Percentiles rank a stretch among this genome's conserved stretches.
Evolutionary conservation across 2,888 invertebrate species (phyloP).

Genomic region (Trichogramma evanescens): DNA sequence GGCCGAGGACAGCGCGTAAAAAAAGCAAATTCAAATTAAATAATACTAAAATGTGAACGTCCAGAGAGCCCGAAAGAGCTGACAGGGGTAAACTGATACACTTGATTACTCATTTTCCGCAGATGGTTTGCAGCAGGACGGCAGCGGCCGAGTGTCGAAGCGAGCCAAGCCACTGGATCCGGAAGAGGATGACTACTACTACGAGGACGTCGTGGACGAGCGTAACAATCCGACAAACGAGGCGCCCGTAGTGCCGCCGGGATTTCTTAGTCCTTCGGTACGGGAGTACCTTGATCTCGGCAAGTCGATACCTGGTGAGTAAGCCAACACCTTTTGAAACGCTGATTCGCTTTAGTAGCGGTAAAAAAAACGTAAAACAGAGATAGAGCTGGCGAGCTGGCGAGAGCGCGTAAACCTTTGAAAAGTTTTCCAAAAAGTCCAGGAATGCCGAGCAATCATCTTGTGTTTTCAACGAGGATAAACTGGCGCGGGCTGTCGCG

Average conservation of each 20-base stretch:
- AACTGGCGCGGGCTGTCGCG: too few relatives aligned
- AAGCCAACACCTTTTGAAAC: slow-evolving; percentile 32
- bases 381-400: too few relatives aligned
- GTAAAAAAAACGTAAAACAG: too few relatives aligned
- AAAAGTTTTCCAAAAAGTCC: too few relatives aligned
- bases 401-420: too few relatives aligned
- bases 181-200: slow-evolving; percentile 46
- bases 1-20: too few relatives aligned
- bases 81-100: slow-evolving; percentile 10
- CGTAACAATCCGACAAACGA: slow-evolving; percentile 48
- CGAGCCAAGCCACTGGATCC: slow-evolving; percentile 47
- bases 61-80: neutral
- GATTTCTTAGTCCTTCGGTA: slow-evolving; percentile 78
- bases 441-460: too few relatives aligned
- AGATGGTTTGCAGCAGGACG: slow-evolving; percentile 15
- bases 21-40: neutral
- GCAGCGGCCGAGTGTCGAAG: slow-evolving; percentile 31
- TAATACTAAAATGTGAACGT: neutral
- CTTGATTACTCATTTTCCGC: slow-evolving; percentile 14
- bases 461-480: neutral
- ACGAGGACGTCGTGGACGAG: slow-evolving; percentile 48
- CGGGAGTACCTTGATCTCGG: slow-evolving; percentile 80
- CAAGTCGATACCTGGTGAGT: slow-evolving; percentile 80
- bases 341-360: neutral
- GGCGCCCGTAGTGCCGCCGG: slow-evolving; percentile 59